Base-by-base conservation (phyloP, 2,797 vertebrate genomes). In the Typhlichthys subterraneus region DNA sequence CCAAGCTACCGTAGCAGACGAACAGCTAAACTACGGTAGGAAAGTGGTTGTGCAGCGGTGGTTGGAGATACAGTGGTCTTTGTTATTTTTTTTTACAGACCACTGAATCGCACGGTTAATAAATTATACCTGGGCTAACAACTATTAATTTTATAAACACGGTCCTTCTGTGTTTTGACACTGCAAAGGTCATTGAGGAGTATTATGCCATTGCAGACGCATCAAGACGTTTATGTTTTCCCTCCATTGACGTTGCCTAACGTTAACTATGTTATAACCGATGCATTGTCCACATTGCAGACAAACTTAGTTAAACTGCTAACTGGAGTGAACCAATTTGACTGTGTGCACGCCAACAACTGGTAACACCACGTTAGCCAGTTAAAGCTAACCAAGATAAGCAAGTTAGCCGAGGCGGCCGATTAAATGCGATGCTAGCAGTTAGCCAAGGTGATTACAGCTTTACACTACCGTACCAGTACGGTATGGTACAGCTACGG, bases 391-490 rank as follows among this genome's bases (percentile, higher is more conserved):
- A 1, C 46, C 2, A 4, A 1, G 1, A 47, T 50, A 12, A 8
- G 31, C 17, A 17, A 17, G 19, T 17, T 11, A 57, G 4, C 15
- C 12, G 1, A 52, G 14, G 56, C 14, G 33, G 69, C 63, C 74
- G 61, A 51, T 12, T 56, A 7, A 15, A 14, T 42, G n/a, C 29
- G 13, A 57, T 45, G 80, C 62, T 78, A 81, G 61, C 61, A 82
- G 74, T 65, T 70, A 81, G 84, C 57, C 55, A 67, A 67, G 60
- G 66, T 87, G 85, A 87, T 91, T 88, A 90, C 85, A 85, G 77
- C 55, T 67, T 5, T 15, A 63, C 15, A 17, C 23, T 53, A 62
- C 38, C 4, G 51, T 38, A 12, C 60, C 23, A 29, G 23, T 29
- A 29, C 23, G 23, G 23, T 29, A 29, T 4, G 23, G 23, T 29